Base-by-base conservation (phyloP, 2,797 vertebrate species). In the Adrianichthys oophorus region DNA sequence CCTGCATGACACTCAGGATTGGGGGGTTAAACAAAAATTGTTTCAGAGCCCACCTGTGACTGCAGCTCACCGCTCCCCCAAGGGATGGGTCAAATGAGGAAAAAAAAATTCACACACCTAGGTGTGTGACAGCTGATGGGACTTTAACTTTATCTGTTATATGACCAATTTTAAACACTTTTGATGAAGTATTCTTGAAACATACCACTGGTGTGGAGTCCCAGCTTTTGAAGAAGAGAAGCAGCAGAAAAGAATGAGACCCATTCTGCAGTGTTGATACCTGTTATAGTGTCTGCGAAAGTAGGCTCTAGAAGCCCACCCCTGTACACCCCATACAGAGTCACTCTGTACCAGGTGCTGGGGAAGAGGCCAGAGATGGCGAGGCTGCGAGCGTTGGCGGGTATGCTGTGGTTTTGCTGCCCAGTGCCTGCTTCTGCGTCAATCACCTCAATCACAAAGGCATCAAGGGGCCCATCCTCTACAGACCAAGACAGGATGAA, bases 401-500 rank as follows among this genome's bases (percentile, higher is more conserved):
- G 81, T 26, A 93, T 86, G 0, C 94, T 95, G 89, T 95, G 76
- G 67, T 93, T 96, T 67, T 83, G 80, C 70, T 64, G 69, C 5
- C 89, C 87, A 18, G 90, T 83, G 0, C 93, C 85, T 4, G 74
- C 85, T 65, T 94, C 94, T 7, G 89, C 62, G 24, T 98, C 94
- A 40, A 89, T 92, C 78, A 98, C 92, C 90, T 95, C 93, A 61
- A 98, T 61, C 84, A 96, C 69, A 93, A 98, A 98, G 79, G 62
- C 90, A 59, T 97, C 93, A 83, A 90, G 95, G 59, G 72, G 79
- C 57, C 90, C 86, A 12, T 92, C 90, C 0, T 92, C 92, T 0
- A 93, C 89, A 0, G 88, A 92, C 97, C 97, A 98, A 89, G 92
- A 91, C 86, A 98, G 71, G 79, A 83, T 92, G 90, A 96, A 93